Conservation (phyloP, 2,113 vertebrate species). For the Coreoperca whiteheadi region DNA sequence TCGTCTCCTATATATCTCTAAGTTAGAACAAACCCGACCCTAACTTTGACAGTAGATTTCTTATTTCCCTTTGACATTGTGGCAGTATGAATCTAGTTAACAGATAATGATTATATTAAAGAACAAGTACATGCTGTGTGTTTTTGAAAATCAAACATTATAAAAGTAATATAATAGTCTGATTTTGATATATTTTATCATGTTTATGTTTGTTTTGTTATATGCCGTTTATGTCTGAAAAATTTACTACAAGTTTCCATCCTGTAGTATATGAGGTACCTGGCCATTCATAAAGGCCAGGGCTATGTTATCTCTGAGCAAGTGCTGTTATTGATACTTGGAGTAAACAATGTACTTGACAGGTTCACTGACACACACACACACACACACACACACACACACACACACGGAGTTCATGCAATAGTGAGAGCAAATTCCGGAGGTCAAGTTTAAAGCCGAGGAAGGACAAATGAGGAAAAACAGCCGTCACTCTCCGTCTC, state of each 20-base stretch:
- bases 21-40: neutral
- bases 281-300: neutral
- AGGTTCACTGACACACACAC: slow-evolving; percentile 40
- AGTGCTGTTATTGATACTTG: neutral
- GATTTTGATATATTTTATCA: neutral
- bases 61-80: neutral
- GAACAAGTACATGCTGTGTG: neutral
- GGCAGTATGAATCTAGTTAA: neutral
- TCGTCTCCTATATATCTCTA: neutral
- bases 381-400: slow-evolving; percentile 29
- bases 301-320: slow-evolving; percentile 7
- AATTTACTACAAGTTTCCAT: neutral
- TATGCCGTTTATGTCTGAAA: neutral
- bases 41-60: neutral
- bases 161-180: neutral
- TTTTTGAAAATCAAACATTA: neutral
- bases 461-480: neutral
- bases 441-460: slow-evolving; percentile 36
- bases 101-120: neutral
- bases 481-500: neutral
- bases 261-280: neutral
- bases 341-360: slow-evolving; percentile 11
- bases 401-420: slow-evolving; percentile 7
- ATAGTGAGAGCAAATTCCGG: slow-evolving; percentile 56
- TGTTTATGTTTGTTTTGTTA: neutral